Evolutionary conservation across 2,113 vertebrate genomes (phyloP), one percentile per base, ranked within the genome.

Genomic region (Gambusia holbrooki): DNA sequence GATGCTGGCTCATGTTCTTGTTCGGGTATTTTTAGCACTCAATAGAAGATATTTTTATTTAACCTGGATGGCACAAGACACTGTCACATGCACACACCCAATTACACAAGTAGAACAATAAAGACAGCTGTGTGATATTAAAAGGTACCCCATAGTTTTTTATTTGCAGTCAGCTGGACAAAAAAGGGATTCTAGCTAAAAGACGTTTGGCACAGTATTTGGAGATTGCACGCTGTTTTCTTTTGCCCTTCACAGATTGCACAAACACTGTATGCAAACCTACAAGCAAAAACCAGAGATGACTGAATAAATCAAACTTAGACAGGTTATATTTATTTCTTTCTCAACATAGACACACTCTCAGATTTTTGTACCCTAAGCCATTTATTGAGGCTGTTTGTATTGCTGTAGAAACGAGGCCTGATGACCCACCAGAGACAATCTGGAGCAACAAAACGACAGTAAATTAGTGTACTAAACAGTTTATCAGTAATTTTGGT

Each of bases 341-440:
- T 54, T 60, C 64, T 22, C 58, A 69, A 22, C 60, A 83, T 67
- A 22, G 73, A 85, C 45, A 73, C 28, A 42, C 74, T 74, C 48
- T 82, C 66, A 64, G 58, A 19, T 71, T 77, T 61, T 66, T 54
- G 29, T 51, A 73, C 42, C 77, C 42, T 61, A 82, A 89, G 78
- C 74, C 64, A 78, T 83, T 51, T 83, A 5, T 60, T 83, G 40
- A 30, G 22, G 28, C 14, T 54, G 28, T 58, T 73, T 74, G 77
- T 90, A 92, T 92, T 91, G 85, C 89, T 91, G 84, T 90, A 64
- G 76, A 89, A 73, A 83, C 75, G 68, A 74, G 79, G 76, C 69
- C 75, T 65, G 70, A 28, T 60, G 14, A 62, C 61, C 74, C 35
- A 69, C 3, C 42, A 85, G 70, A 82, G 70, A 83, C 48, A 74